Percentiles rank a stretch among this genome's conserved stretches.
Evolutionary conservation across 2,113 vertebrate species (phyloP).

Genomic region (Drymodes brunneopygia): DNA sequence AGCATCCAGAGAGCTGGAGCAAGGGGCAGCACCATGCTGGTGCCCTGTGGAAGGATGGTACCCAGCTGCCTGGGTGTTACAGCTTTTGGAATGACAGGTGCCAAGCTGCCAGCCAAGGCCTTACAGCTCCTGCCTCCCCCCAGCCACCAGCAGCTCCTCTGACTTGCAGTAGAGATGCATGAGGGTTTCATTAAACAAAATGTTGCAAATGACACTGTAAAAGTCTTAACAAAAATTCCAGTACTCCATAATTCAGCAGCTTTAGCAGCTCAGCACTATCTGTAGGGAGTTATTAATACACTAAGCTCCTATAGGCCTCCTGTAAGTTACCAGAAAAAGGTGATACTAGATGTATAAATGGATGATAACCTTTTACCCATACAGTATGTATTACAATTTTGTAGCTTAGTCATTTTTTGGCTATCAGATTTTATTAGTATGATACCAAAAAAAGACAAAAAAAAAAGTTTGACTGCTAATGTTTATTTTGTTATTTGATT

Average conservation of each 20-base stretch:
- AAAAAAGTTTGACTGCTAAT: conserved; percentile 46
- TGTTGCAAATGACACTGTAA: background rate
- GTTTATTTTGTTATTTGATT: conserved; percentile 67
- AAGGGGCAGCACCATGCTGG: background rate
- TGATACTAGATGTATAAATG: conserved; percentile 57
- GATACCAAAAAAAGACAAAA: background rate
- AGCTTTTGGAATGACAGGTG: background rate
- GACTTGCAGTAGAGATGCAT: conserved; percentile 45
- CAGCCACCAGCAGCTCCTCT: background rate
- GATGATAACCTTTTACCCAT: conserved; percentile 59
- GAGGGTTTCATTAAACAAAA: conserved; percentile 38
- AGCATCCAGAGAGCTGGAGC: background rate
- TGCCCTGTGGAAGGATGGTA: rapidly evolving
- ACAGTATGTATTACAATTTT: conserved; percentile 64
- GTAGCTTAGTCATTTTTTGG: conserved; percentile 70
- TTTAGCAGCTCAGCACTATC: conserved; percentile 43
- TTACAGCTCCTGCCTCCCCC: background rate
- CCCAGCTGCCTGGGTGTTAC: background rate
- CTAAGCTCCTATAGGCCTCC: conserved; percentile 56
- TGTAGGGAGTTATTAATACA: conserved; percentile 39
- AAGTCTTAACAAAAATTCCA: conserved; percentile 13
- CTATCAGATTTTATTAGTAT: conserved; percentile 65
- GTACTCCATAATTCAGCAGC: background rate
- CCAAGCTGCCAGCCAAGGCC: background rate
- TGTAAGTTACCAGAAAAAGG: conserved; percentile 36